Conservation (phyloP, 2,888 invertebrate genomes). For the Litoditis marina region DNA sequence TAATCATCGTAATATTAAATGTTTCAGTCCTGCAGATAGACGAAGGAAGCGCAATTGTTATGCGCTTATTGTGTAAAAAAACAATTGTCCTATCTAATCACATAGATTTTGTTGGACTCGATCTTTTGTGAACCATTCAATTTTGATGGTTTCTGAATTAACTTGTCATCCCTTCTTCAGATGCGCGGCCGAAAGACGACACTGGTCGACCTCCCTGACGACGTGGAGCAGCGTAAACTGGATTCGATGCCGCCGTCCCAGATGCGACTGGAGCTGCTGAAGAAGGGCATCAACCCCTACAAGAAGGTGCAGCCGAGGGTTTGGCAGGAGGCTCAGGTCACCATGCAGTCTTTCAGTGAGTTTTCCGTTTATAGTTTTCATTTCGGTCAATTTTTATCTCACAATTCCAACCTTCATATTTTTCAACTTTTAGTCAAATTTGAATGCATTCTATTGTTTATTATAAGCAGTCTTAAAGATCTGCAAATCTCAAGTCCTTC, state of each 20-base stretch:
- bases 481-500: too few relatives aligned
- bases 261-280: conserved; percentile 48
- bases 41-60: too few relatives aligned
- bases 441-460: too few relatives aligned
- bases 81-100: background rate
- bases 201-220: conserved; percentile 53
- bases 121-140: background rate
- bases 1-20: too few relatives aligned
- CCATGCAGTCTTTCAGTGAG: conserved; percentile 54
- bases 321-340: conserved; percentile 57
- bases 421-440: too few relatives aligned
- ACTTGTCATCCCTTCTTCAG: conserved; percentile 28
- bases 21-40: too few relatives aligned
- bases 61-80: too few relatives aligned
- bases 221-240: conserved; percentile 37
- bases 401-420: too few relatives aligned
- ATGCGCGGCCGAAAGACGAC: conserved; percentile 56
- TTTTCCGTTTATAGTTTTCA: too few relatives aligned
- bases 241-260: conserved; percentile 43
- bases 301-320: conserved; percentile 49
- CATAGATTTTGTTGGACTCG: background rate
- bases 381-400: too few relatives aligned
- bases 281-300: conserved; percentile 52
- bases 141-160: background rate
- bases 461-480: too few relatives aligned